These are phyloP conservation scores for Brachyrhaphis roseni DNA, from an alignment of 2,797 vertebrate genomes.

Conservation along the genomic window DNA sequence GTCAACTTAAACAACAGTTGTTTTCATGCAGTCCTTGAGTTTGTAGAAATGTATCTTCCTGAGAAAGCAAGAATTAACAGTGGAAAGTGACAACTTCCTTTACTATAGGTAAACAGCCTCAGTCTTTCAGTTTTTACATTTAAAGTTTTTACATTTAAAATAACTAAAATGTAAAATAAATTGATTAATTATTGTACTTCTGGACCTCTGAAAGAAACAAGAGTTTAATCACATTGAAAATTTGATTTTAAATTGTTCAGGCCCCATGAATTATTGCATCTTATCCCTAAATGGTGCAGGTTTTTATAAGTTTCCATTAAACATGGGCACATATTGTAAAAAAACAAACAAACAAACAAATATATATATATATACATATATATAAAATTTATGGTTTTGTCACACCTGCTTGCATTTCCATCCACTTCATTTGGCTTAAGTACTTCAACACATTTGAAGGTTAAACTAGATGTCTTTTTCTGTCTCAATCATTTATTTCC, in stretches of 20 bases:
- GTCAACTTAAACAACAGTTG: background rate
- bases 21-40: background rate
- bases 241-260: background rate
- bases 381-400: background rate
- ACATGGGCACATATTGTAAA: background rate
- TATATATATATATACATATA: too few species aligned
- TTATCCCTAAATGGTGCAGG: background rate
- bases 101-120: background rate
- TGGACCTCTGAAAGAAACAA: background rate
- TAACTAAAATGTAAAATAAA: background rate
- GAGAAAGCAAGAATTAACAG: background rate
- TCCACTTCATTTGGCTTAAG: background rate
- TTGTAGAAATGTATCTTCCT: background rate
- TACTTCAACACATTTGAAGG: constrained; percentile 7
- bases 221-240: background rate
- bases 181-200: background rate
- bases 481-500: constrained; percentile 12
- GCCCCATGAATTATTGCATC: background rate
- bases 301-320: background rate
- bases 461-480: constrained; percentile 13
- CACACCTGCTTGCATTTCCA: constrained; percentile 10
- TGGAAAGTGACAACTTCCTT: background rate
- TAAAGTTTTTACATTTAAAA: background rate
- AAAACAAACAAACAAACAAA: too few species aligned
- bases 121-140: background rate